Evolutionary conservation across 2,797 vertebrate genomes (phyloP).

Genomic region (Dicrostonyx torquatus): DNA sequence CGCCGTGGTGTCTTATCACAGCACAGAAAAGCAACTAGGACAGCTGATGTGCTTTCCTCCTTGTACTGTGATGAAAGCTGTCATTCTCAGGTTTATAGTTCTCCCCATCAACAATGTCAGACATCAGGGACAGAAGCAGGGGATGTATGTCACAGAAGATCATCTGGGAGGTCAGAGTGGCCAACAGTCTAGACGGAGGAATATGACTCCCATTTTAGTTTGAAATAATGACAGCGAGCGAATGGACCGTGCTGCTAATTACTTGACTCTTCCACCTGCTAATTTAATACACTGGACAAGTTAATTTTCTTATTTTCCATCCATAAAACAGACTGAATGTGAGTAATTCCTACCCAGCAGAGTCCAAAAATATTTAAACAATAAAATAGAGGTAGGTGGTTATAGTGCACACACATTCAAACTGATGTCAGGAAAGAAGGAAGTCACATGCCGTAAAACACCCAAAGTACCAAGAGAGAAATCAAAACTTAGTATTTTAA

Average conservation of each 20-base stretch:
- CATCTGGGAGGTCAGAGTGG: neutral
- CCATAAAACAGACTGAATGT: neutral
- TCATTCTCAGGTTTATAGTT: neutral
- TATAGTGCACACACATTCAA: constrained; percentile 40
- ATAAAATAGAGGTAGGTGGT: constrained; percentile 11
- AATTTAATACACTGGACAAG: neutral
- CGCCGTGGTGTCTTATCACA: neutral
- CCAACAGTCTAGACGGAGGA: neutral
- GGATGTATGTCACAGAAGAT: neutral
- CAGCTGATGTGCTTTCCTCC: neutral
- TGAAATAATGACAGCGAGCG: neutral
- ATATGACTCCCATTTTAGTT: neutral
- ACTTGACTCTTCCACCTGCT: neutral
- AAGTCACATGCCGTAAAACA: constrained; percentile 11
- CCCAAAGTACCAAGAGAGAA: constrained; percentile 25
- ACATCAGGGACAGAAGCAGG: neutral
- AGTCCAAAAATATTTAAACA: neutral
- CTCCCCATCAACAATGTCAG: neutral
- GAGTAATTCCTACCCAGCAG: neutral
- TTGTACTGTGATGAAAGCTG: neutral
- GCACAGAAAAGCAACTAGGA: neutral
- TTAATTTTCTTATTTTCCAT: constrained; percentile 33
- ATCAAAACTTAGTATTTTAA: constrained; percentile 47
- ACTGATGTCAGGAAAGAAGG: neutral
- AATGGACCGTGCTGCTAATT: neutral